Evolutionary conservation across 2,888 invertebrate genomes (phyloP), one percentile per base, ranked within the genome.

Genomic region (Belgica antarctica): DNA sequence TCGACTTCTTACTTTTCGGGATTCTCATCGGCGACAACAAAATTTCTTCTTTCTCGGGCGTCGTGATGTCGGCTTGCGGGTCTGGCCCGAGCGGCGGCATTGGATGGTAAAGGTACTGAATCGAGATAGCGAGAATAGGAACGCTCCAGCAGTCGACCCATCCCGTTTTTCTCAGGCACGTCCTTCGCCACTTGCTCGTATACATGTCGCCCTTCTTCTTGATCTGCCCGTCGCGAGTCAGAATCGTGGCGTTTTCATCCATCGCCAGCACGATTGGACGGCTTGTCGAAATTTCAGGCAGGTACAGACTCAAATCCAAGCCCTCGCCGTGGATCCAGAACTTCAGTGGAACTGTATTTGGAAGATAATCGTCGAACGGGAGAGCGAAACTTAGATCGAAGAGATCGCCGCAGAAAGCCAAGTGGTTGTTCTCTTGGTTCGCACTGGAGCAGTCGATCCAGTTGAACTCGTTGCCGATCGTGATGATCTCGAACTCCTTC

Each of bases 381-480:
- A 99, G 83, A 77, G 92, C 92, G 77, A 97, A 94, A 2, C 95
- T 94, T 74, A 96, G 83, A 76, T 96, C 96, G 74, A 97, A 88
- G 12, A 93, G 85, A 77, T 96, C 96, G 1, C 96, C 96, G 77
- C 95, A 95, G 75, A 96, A 90, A 0, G 95, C 96, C 70, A 96
- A 85, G 77, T 95, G 94, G 80, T 94, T 89, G 79, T 96, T 96
- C 81, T 96, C 96, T 78, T 94, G 94, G 75, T 94, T 92, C 63
- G 94, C 93, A 25, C 95, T 95, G 70, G 95, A 94, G 75, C 97
- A 97, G 80, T 99, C 98, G 74, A 99, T 91, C 99, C 98, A 99
- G 80, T 99, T 99, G 79, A 93, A 93, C 78, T 98, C 94, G 81
- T 98, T 99, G 76, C 94, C 90, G 15, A 94, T 82, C 47, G 95